phyloP scores from a whole-genome alignment of 2,888 invertebrate genomes.

The Noctua fimbriata region DNA sequence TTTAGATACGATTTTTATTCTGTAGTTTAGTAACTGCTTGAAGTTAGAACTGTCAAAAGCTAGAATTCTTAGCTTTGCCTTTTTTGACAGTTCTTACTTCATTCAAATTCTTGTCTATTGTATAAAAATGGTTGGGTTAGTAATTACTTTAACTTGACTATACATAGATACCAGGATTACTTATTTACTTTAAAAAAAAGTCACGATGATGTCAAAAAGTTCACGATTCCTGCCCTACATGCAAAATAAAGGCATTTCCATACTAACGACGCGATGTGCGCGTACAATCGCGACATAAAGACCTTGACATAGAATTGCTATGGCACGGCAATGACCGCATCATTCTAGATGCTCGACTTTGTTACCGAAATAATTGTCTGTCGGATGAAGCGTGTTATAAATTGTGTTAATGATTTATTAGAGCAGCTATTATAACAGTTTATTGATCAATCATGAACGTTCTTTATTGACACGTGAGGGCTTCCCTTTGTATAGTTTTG shows the following conservation, averaged over 20 bases:
- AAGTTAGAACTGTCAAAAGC: no score
- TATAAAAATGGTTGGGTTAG: background rate
- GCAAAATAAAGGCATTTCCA: constrained; percentile 49
- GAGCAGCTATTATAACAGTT: constrained; percentile 11
- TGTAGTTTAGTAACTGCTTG: no score
- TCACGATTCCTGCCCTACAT: constrained; percentile 26
- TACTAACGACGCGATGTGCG: constrained; percentile 23
- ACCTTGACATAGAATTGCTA: constrained; percentile 62
- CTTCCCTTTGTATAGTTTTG: background rate
- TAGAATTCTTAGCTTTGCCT: no score
- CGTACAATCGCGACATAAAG: constrained; percentile 8
- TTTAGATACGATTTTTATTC: no score
- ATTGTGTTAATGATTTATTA: constrained; percentile 32
- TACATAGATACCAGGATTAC: background rate
- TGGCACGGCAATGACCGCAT: constrained; percentile 62
- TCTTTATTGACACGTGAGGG: constrained; percentile 1
- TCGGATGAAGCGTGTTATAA: constrained; percentile 31
- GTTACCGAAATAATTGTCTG: constrained; percentile 50
- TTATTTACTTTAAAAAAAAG: background rate
- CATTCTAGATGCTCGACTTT: constrained; percentile 42
- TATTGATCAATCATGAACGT: constrained; percentile 3
- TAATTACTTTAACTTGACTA: background rate
- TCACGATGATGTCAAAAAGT: constrained; percentile 21
- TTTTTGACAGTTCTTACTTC: no score
- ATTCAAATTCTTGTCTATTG: background rate